A percentile compares a stretch with the other conserved stretches of the same genome.
These are phyloP conservation scores for Anableps anableps DNA, from an alignment of 2,797 vertebrate species.

Conservation along the genomic window DNA sequence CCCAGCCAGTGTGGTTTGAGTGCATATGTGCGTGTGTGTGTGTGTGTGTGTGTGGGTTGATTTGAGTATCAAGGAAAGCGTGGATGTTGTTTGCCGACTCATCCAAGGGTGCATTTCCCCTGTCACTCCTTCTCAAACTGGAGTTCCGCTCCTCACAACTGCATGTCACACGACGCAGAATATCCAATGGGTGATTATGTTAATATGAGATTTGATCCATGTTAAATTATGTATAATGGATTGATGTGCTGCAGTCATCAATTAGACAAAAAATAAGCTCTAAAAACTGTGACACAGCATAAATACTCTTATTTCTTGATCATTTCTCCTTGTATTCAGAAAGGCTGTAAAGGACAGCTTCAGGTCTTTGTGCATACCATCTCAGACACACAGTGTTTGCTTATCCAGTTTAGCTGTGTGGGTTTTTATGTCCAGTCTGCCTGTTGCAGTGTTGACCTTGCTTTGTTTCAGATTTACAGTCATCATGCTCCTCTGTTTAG, in stretches of 20 bases:
- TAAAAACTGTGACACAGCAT: slow-evolving; percentile 82
- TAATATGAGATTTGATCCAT: slow-evolving; percentile 87
- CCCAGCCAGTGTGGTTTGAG: slow-evolving; percentile 26
- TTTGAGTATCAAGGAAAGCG: slow-evolving; percentile 36
- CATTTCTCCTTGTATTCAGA: slow-evolving; percentile 40
- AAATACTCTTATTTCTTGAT: slow-evolving; percentile 57
- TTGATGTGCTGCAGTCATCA: slow-evolving; percentile 88
- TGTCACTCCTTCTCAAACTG: slow-evolving; percentile 75
- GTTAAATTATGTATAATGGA: slow-evolving; percentile 90
- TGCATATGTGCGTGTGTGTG: slow-evolving; percentile 9
- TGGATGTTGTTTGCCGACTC: slow-evolving; percentile 74
- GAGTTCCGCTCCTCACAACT: slow-evolving; percentile 73
- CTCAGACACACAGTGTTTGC: not conserved
- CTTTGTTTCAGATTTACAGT: slow-evolving; percentile 74
- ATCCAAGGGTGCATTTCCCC: slow-evolving; percentile 70
- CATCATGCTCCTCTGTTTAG: slow-evolving; percentile 61
- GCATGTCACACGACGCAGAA: slow-evolving; percentile 82
- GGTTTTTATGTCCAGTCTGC: slow-evolving; percentile 43
- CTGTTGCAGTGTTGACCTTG: slow-evolving; percentile 67
- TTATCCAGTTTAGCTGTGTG: slow-evolving; percentile 16
- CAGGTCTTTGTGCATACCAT: slow-evolving; percentile 11
- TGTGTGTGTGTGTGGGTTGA: slow-evolving; percentile 22
- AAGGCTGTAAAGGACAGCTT: slow-evolving; percentile 37
- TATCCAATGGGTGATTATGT: slow-evolving; percentile 87
- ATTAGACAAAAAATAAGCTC: slow-evolving; percentile 84